phyloP scores from a whole-genome alignment of 2,113 vertebrate genomes.

The Corythornis cristatus region DNA sequence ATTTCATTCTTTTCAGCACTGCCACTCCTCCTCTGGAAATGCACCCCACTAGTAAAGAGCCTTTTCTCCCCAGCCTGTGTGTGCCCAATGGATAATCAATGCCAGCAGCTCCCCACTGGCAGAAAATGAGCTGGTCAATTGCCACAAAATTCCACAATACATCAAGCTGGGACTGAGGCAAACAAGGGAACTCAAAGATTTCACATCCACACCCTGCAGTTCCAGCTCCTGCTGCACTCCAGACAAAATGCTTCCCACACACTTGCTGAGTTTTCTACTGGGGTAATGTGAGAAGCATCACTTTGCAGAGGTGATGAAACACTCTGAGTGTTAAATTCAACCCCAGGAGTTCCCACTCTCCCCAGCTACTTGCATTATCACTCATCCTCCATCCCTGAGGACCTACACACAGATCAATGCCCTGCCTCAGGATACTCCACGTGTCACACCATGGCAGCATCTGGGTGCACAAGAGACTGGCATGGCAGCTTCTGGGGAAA shows the following conservation, averaged over 20 bases:
- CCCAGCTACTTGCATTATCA: neutral
- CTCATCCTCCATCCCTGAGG: neutral
- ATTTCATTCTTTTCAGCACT: neutral
- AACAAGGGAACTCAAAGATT: neutral
- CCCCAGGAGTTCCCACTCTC: neutral
- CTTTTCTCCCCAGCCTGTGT: neutral
- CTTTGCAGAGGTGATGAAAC: neutral
- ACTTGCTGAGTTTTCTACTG: neutral
- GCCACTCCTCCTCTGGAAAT: neutral
- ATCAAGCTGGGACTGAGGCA: neutral
- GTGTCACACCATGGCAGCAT: neutral
- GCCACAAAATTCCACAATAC: neutral
- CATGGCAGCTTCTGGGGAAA: neutral
- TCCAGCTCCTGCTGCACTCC: neutral
- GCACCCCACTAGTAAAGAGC: neutral
- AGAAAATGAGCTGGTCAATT: neutral
- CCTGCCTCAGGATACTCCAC: neutral
- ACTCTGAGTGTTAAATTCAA: neutral
- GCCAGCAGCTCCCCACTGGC: neutral
- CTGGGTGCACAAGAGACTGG: neutral
- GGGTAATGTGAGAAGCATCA: neutral
- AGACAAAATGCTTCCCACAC: conserved; percentile 1
- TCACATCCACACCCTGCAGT: neutral
- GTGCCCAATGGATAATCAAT: neutral
- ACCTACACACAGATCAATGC: neutral